These are phyloP conservation scores for Gopherus flavomarginatus DNA, from an alignment of 2,113 vertebrate genomes.

Conservation along the genomic window DNA sequence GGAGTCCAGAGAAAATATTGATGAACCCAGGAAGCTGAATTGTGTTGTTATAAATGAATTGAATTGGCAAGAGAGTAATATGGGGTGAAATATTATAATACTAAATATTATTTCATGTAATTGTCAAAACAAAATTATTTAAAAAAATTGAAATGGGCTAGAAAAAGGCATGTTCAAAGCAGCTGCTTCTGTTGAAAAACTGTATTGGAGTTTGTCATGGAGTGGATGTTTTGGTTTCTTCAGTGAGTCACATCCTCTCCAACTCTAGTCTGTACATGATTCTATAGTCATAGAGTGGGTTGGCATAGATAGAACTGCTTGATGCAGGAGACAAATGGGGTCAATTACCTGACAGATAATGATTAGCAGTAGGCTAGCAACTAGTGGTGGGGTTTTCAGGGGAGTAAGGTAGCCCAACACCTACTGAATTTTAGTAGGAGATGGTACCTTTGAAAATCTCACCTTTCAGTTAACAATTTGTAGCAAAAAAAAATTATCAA, in stretches of 20 bases:
- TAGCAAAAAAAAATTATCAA: not conserved
- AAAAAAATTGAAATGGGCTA: slow-evolving; percentile 39
- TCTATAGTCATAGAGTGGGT: not conserved
- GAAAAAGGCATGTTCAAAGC: slow-evolving; percentile 9
- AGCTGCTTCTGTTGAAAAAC: slow-evolving; percentile 25
- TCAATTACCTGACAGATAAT: not conserved
- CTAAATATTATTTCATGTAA: slow-evolving; percentile 73
- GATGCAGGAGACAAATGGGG: not conserved
- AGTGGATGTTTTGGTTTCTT: not conserved
- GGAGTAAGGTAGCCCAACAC: not conserved
- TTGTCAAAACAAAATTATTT: slow-evolving; percentile 64
- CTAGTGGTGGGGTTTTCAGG: not conserved
- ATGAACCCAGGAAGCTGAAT: not conserved
- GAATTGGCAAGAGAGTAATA: slow-evolving; percentile 70
- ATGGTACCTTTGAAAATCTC: not conserved
- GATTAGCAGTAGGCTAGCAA: not conserved
- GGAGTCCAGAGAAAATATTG: no score
- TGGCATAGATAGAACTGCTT: not conserved
- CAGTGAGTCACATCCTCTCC: not conserved
- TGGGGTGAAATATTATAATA: slow-evolving; percentile 63
- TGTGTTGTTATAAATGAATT: slow-evolving; percentile 81
- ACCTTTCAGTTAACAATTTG: not conserved
- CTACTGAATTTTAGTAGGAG: not conserved
- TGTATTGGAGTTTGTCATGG: not conserved
- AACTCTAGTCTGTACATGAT: not conserved